Conservation (phyloP, 2,113 vertebrate genomes). For the Rafetus swinhoei region DNA sequence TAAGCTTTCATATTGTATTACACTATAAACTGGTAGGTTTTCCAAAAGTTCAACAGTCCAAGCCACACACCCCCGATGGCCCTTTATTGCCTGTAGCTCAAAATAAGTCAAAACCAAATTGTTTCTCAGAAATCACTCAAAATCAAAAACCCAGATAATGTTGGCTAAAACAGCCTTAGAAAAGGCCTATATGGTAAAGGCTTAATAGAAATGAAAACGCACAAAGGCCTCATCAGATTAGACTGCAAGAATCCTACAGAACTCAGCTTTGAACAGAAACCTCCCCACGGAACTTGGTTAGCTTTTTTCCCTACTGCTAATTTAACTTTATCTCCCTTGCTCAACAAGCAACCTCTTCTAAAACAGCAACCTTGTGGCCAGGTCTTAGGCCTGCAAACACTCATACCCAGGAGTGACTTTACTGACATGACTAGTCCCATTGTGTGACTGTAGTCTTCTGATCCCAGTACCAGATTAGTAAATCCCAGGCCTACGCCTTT, state of each 20-base stretch:
- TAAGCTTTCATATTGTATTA: constrained; percentile 56
- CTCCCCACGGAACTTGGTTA: constrained; percentile 9
- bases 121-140: constrained; percentile 40
- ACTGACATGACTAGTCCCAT: rapidly evolving
- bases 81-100: constrained; percentile 37
- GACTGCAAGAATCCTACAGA: rapidly evolving
- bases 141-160: neutral
- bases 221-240: neutral
- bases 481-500: neutral
- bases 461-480: rapidly evolving
- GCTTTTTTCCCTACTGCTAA: neutral
- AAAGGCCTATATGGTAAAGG: neutral
- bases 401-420: neutral
- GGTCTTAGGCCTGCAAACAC: rapidly evolving
- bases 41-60: constrained; percentile 58
- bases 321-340: neutral
- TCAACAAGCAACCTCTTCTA: neutral
- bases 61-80: constrained; percentile 8
- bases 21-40: constrained; percentile 50
- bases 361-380: neutral
- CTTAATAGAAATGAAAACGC: neutral
- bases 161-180: neutral
- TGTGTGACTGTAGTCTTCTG: neutral
- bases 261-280: neutral
- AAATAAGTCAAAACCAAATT: constrained; percentile 49